Evolutionary conservation across 2,113 vertebrate species (phyloP), one percentile per base, ranked within the genome.

Genomic region (Heliornis fulica): DNA sequence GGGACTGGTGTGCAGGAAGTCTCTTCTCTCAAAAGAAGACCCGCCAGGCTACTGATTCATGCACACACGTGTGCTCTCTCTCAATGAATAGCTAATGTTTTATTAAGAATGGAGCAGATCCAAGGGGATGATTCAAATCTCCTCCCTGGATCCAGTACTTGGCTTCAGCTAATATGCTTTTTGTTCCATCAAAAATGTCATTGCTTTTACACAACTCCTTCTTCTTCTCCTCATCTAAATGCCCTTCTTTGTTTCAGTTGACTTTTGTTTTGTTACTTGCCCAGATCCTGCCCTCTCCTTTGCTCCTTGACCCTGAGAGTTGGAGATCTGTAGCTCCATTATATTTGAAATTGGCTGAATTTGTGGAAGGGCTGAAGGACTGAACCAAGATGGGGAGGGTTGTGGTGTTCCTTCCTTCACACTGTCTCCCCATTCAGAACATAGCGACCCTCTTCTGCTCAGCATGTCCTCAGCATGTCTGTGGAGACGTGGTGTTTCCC

Each of bases 151-250:
- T 91, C 86, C 89, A 89, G 10, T 26, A 63, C 86, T 96, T 97
- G 95, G 96, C 96, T 94, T 82, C 86, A 78, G 36, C 93, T 89
- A 95, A 91, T 91, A 97, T 84, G 61, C 43, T 96, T 96, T 95
- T 96, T 95, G 89, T 97, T 96, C 51, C 15, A 43, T 78, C 65
- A 89, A 59, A 94, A 93, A 94, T 94, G 77, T 87, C 94, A 60
- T 53, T 92, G 76, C 56, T 83, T 95, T 92, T 84, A 87, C 43
- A 94, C 83, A 94, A 21, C 56, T 87, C 72, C 89, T 93, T 29
- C 69, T 78, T 57, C 57, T 95, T 84, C 54, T 79, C 36, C 26
- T 66, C 80, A 32, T 93, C 56, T 96, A 96, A 97, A 95, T 92
- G 76, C 23, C 5, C 28, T 75, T 68, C 95, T 94, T 96, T 96